Evolutionary conservation across 2,113 vertebrate species (phyloP).

Genomic region (Coregonus clupeaformis): DNA sequence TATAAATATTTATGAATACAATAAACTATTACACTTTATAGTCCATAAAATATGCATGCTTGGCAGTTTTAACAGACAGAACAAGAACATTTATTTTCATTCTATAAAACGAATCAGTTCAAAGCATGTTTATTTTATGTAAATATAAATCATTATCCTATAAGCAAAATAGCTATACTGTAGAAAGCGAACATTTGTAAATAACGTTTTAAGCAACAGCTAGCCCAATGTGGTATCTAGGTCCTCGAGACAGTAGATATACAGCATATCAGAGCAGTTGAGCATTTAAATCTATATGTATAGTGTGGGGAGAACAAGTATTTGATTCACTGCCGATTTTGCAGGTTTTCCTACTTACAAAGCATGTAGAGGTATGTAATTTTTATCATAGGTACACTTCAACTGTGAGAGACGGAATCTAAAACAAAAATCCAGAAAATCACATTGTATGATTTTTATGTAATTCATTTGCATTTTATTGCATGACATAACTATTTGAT

Average conservation of each 20-base stretch:
- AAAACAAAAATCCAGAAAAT: too few species aligned
- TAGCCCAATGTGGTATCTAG: conserved; percentile 74
- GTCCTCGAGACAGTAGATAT: conserved; percentile 85
- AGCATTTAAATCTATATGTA: too few species aligned
- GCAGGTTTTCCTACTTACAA: too few species aligned
- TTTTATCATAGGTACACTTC: too few species aligned
- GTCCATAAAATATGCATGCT: conserved; percentile 82
- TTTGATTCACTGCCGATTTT: too few species aligned
- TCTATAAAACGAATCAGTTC: conserved; percentile 81
- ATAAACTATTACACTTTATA: conserved; percentile 70
- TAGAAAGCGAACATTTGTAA: conserved; percentile 82
- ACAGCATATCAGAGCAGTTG: conserved; percentile 82
- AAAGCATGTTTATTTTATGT: conserved; percentile 77
- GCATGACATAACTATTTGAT: too few species aligned
- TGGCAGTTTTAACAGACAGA: conserved; percentile 75
- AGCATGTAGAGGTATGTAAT: too few species aligned
- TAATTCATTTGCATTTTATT: too few species aligned
- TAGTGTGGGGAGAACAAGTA: too few species aligned
- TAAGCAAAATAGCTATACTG: conserved; percentile 82
- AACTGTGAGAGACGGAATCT: too few species aligned
- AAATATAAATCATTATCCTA: conserved; percentile 85
- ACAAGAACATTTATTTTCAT: conserved; percentile 62
- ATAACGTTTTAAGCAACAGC: conserved; percentile 72
- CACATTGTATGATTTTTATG: too few species aligned
- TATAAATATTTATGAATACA: conserved; percentile 72